A percentile compares a stretch with the other conserved stretches of the same genome.
These are phyloP conservation scores for Hyles lineata DNA, from an alignment of 2,888 invertebrate species.

Conservation along the genomic window DNA sequence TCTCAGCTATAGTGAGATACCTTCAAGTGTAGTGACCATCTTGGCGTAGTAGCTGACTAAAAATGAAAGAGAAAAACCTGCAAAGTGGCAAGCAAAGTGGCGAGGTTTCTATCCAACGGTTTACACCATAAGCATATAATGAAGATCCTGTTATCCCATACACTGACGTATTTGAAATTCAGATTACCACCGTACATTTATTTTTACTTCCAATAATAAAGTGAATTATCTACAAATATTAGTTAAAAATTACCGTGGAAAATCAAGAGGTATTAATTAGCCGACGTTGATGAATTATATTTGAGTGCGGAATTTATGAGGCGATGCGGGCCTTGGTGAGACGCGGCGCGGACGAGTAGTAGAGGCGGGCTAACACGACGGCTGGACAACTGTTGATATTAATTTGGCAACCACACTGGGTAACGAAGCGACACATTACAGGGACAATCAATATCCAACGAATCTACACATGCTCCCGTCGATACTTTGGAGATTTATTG, in stretches of 20 bases:
- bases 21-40: no score
- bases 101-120: no score
- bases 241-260: not conserved
- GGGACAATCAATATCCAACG: not conserved
- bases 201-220: no score
- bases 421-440: conserved; percentile 5
- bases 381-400: conserved; percentile 21
- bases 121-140: no score
- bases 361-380: not conserved
- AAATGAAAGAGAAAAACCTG: no score
- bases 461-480: not conserved
- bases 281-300: not conserved
- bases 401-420: conserved; percentile 6
- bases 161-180: no score
- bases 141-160: no score
- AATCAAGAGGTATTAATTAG: not conserved
- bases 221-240: not conserved
- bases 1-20: no score
- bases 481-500: not conserved
- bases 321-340: not conserved
- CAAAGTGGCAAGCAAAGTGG: no score
- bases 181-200: no score
- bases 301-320: not conserved
- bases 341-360: not conserved
- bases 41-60: no score